phyloP scores from a whole-genome alignment of 1,140 invertebrate species.

The Zophobas atratus region DNA sequence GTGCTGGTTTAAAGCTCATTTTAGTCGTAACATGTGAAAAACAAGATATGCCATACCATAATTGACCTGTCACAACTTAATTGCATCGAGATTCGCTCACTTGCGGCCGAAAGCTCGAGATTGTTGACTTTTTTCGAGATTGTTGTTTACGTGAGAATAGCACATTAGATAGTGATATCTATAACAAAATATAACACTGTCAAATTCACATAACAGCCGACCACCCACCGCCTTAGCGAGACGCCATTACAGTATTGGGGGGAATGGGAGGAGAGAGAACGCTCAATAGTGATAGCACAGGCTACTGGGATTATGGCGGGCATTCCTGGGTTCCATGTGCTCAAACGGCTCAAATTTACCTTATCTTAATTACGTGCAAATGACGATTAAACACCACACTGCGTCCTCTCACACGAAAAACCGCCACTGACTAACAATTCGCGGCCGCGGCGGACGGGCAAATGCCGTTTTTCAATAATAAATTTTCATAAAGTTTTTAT shows the following conservation, averaged over 20 bases:
- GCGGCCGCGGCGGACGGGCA: neutral
- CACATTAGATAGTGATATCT: conserved; percentile 47
- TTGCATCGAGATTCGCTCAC: conserved; percentile 34
- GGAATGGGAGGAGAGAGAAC: conserved; percentile 46
- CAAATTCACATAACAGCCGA: conserved; percentile 59
- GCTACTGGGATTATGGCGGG: conserved; percentile 51
- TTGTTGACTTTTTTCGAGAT: conserved; percentile 47
- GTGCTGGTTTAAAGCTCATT: conserved; percentile 47
- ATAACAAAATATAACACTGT: conserved; percentile 60
- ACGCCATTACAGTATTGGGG: conserved; percentile 58
- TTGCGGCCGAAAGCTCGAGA: conserved; percentile 18
- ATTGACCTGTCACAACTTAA: conserved; percentile 52
- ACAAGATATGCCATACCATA: conserved; percentile 54
- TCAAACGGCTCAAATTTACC: conserved; percentile 21
- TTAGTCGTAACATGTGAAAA: conserved; percentile 45
- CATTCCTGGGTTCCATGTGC: conserved; percentile 47
- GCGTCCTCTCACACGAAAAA: conserved; percentile 1
- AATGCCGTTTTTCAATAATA: neutral
- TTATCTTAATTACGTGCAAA: conserved; percentile 28
- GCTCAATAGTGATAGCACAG: conserved; percentile 44
- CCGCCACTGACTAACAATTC: neutral
- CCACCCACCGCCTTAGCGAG: conserved; percentile 62
- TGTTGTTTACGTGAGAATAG: conserved; percentile 44
- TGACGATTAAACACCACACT: conserved; percentile 1
- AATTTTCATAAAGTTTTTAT: conserved; percentile 18